Evolutionary conservation across 2,888 invertebrate species (phyloP), one percentile per base, ranked within the genome.

Genomic region (Leptopilina drosophilae): DNA sequence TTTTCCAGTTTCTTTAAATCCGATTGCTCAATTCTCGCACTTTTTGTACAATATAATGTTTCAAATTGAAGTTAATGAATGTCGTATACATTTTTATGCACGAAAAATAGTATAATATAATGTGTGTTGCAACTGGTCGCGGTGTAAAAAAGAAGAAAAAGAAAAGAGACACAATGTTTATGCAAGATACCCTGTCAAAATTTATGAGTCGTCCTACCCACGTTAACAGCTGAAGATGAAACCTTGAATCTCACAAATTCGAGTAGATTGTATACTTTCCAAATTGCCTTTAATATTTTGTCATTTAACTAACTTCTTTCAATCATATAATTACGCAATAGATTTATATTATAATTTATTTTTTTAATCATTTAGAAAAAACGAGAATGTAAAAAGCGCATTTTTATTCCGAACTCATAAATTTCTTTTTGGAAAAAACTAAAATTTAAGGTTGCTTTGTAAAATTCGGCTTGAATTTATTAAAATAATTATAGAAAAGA

Each of bases 141-240:
- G 15, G n/a, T 59, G 15, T 15, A 59, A 59, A 59, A n/a, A 59
- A 2, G 15, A 5, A 20, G 15, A 20, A 62, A 20, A n/a, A 20
- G 20, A 62, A 12, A 62, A 20, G 20, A 62, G 20, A 62, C 5
- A 59, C 59, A 59, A 62, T 15, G 20, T 62, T 62, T 62, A 62
- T 15, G 62, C 62, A 62, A 62, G 15, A 62, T 15, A 62, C 15
- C 33, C 62, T 62, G 62, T 62, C 62, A 15, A 62, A 62, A 62
- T 20, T 15, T 20, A 20, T 62, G 15, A 62, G 20, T 62, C 62
- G 15, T 62, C 62, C 9, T 20, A 62, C 62, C 62, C 62, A 62
- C 62, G n/a, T 56, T 9, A 7, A 46, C 9, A 46, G 15, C 62
- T 15, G 62, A 62, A 62, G 62, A 62, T 20, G 20, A 62, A 20